phyloP scores from a whole-genome alignment of 53 echinoderm and acorn worm genomes.

The Crossaster papposus region DNA sequence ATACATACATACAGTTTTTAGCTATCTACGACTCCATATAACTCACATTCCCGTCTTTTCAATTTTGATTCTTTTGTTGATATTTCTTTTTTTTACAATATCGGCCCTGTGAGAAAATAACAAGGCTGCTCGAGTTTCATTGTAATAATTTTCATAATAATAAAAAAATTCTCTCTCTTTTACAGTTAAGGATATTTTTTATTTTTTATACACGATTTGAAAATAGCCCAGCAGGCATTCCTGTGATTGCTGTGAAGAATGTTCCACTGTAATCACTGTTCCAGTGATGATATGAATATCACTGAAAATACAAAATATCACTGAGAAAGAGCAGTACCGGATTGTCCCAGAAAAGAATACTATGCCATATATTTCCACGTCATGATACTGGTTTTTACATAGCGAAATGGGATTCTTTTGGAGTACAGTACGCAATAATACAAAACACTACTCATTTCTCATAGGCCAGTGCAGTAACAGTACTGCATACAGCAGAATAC shows the following conservation, averaged over 20 bases:
- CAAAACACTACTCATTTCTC: too few species aligned
- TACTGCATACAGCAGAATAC: too few species aligned
- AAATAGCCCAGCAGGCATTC: background rate
- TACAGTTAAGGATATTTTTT: background rate
- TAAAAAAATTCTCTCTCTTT: constrained; percentile 34
- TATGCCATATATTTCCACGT: too few species aligned
- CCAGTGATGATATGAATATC: too few species aligned
- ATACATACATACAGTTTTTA: constrained; percentile 56
- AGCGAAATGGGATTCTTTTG: too few species aligned
- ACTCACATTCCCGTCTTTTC: constrained; percentile 14
- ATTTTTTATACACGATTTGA: background rate
- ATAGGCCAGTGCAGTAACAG: too few species aligned
- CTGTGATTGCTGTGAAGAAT: background rate
- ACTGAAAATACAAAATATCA: too few species aligned
- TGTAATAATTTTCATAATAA: constrained; percentile 25
- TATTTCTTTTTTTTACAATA: constrained; percentile 38
- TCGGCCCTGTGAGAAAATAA: constrained; percentile 54
- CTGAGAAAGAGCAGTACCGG: too few species aligned
- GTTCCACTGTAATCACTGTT: background rate
- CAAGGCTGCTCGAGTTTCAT: constrained; percentile 41
- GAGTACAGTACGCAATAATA: too few species aligned
- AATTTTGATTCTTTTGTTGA: background rate
- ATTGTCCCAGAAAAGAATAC: too few species aligned
- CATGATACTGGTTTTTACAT: too few species aligned
- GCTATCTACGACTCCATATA: constrained; percentile 44